A percentile compares a stretch with the other conserved stretches of the same genome.
These are phyloP conservation scores for Grantiella picta DNA, from an alignment of 2,113 vertebrate species.

Conservation along the genomic window DNA sequence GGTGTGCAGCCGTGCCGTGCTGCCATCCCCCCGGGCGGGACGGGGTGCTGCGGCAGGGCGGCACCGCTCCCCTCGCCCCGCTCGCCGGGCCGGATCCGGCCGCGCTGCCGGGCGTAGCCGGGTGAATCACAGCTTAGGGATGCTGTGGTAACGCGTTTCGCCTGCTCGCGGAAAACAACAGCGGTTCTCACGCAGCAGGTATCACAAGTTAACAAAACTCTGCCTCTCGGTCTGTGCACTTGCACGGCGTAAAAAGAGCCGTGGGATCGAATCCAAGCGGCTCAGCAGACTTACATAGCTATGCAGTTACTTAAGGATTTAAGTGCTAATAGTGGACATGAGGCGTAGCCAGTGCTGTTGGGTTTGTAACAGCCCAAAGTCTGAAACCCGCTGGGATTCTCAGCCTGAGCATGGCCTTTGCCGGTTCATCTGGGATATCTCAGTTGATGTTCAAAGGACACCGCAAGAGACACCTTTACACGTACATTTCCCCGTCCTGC, in stretches of 20 bases:
- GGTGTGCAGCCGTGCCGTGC: not conserved
- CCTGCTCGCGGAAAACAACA: not conserved
- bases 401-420: not conserved
- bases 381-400: not conserved
- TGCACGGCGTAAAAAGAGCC: not conserved
- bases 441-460: not conserved
- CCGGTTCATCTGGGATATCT: not conserved
- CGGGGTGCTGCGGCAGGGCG: not conserved
- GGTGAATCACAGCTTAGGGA: not conserved
- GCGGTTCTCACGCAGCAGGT: not conserved
- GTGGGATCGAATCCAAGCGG: not conserved
- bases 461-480: rapidly evolving
- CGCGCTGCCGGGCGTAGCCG: not conserved
- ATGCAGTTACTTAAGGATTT: not conserved
- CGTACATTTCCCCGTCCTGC: not conserved
- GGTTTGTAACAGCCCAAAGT: not conserved
- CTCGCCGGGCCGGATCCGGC: not conserved
- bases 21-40: not conserved
- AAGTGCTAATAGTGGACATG: not conserved
- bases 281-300: not conserved
- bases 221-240: rapidly evolving
- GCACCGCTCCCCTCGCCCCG: not conserved
- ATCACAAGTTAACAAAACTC: rapidly evolving
- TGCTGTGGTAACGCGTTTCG: not conserved
- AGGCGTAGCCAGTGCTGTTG: rapidly evolving